Conservation (phyloP, 2,113 vertebrate genomes). For the Asarcornis scutulata region DNA sequence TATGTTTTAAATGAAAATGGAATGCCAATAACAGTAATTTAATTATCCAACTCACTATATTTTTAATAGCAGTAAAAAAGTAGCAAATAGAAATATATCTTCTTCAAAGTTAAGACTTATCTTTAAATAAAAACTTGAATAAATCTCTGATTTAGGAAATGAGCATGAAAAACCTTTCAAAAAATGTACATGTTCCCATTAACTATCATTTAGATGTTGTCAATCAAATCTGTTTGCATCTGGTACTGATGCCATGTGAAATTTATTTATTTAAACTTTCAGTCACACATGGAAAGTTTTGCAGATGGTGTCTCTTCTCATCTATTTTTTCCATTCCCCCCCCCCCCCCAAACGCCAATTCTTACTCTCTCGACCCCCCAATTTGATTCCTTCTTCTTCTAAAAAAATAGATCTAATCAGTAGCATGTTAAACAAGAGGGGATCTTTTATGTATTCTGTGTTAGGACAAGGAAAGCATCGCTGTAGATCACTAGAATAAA, state of each 20-base stretch:
- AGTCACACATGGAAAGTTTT: slow-evolving; percentile 91
- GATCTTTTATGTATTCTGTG: slow-evolving; percentile 93
- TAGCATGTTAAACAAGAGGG: slow-evolving; percentile 91
- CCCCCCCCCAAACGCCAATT: not conserved
- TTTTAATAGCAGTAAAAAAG: not conserved
- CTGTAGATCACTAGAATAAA: slow-evolving; percentile 96
- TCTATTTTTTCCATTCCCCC: slow-evolving; percentile 28
- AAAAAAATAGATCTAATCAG: slow-evolving; percentile 91
- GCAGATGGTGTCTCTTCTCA: slow-evolving; percentile 84
- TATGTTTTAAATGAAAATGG: not conserved
- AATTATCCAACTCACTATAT: not conserved
- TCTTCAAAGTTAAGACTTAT: not conserved
- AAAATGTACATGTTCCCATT: slow-evolving; percentile 58
- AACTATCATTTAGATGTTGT: slow-evolving; percentile 80
- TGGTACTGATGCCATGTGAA: slow-evolving; percentile 75
- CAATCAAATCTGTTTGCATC: slow-evolving; percentile 79
- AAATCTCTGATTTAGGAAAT: not conserved
- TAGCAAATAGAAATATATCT: not conserved
- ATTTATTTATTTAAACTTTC: slow-evolving; percentile 88
- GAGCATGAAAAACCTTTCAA: not conserved
- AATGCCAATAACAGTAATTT: not conserved
- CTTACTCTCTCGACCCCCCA: slow-evolving; percentile 32
- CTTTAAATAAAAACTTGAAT: not conserved
- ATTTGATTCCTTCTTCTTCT: slow-evolving; percentile 44
- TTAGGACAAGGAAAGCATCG: slow-evolving; percentile 88